Conservation (phyloP, 2,797 vertebrate genomes). For the Enoplosus armatus region DNA sequence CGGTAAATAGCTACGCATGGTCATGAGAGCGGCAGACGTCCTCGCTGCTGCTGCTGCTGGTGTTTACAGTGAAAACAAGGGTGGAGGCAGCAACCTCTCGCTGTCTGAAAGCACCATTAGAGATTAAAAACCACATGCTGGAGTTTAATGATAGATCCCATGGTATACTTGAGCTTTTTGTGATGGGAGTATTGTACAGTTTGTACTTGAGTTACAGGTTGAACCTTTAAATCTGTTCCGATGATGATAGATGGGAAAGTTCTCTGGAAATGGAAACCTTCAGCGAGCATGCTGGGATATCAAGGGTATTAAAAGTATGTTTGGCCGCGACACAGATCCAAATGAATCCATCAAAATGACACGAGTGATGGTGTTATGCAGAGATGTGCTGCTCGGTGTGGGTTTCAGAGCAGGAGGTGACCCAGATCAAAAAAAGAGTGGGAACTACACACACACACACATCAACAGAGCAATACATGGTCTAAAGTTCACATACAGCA, state of each 20-base stretch:
- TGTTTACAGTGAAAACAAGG: no score
- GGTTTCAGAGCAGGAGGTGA: constrained; percentile 3
- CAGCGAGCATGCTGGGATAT: not conserved
- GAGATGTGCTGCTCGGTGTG: constrained; percentile 13
- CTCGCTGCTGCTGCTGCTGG: no score
- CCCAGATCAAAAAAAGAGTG: not conserved
- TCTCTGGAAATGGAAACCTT: constrained; percentile 14
- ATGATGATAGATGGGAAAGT: constrained; percentile 15
- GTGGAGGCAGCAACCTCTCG: no score
- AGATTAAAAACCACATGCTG: no score
- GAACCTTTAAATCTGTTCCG: constrained; percentile 2
- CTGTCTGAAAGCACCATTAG: no score
- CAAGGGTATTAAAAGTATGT: constrained; percentile 7
- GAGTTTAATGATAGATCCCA: no score
- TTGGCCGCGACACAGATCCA: constrained; percentile 1
- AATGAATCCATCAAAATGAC: constrained; percentile 40
- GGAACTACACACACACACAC: constrained; percentile 10
- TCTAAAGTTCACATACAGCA: not conserved
- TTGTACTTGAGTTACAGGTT: not conserved
- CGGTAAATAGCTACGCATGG: no score
- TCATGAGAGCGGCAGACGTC: no score
- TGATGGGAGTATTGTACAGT: not conserved
- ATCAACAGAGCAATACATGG: constrained; percentile 1
- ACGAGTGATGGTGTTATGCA: not conserved
- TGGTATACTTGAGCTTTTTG: no score